These are phyloP conservation scores for Remorina albescens DNA, from an alignment of 2,797 vertebrate species.

Conservation along the genomic window DNA sequence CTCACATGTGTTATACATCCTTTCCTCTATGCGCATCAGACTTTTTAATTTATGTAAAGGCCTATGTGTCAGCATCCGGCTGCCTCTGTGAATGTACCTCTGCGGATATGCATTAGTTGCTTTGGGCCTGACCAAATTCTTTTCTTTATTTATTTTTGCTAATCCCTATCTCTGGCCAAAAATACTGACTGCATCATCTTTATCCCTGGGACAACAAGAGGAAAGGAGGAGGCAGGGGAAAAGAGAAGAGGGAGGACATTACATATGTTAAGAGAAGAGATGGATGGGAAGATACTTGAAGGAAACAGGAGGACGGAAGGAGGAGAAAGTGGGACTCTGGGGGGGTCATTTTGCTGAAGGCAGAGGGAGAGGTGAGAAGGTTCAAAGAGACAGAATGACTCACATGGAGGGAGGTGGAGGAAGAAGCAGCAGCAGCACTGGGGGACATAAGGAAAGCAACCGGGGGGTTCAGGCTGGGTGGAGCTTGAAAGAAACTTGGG, in stretches of 20 bases:
- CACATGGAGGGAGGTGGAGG: conserved; percentile 13
- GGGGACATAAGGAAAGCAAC: conserved; percentile 1
- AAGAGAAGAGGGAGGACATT: conserved; percentile 14
- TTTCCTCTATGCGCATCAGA: neutral
- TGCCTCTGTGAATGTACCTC: conserved; percentile 22
- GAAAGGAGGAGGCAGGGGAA: conserved; percentile 7
- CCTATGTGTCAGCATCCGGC: conserved; percentile 11
- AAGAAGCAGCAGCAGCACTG: conserved; percentile 2
- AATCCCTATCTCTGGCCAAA: conserved; percentile 56
- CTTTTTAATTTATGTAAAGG: conserved; percentile 10
- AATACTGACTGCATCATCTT: conserved; percentile 62
- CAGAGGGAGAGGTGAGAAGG: conserved; percentile 29
- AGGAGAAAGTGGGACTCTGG: conserved; percentile 30
- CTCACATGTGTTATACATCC: neutral
- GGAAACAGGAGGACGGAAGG: conserved; percentile 27
- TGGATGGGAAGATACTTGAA: conserved; percentile 36
- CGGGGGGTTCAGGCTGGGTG: neutral
- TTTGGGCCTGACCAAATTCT: conserved; percentile 34
- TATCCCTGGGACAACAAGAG: conserved; percentile 49
- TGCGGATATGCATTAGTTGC: conserved; percentile 36
- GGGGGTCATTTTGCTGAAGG: conserved; percentile 42
- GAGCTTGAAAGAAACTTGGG: neutral
- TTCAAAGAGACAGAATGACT: conserved; percentile 11
- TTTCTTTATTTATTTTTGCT: conserved; percentile 42
- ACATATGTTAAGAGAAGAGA: conserved; percentile 24